Evolutionary conservation across 2,888 invertebrate species (phyloP).

Genomic region (Mesoligia furuncula): DNA sequence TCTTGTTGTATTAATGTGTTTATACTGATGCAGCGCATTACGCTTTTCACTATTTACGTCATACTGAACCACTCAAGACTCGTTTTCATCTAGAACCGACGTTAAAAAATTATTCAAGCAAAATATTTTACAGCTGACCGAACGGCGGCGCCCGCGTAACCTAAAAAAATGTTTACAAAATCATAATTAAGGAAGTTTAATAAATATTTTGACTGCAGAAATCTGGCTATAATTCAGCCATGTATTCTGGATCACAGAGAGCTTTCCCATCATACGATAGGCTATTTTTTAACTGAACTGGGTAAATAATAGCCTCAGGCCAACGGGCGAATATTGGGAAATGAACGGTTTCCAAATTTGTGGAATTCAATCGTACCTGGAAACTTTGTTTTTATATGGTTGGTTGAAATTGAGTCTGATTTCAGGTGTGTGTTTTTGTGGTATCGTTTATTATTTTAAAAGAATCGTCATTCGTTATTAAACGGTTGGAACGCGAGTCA

Average conservation of each 20-base stretch:
- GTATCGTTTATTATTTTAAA: no score
- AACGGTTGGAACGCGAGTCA: no score
- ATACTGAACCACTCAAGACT: neutral
- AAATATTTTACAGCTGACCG: slow-evolving; percentile 19
- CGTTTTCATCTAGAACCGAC: slow-evolving; percentile 20
- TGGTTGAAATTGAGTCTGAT: slow-evolving; percentile 4
- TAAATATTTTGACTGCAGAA: slow-evolving; percentile 39
- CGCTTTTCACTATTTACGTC: slow-evolving; percentile 16
- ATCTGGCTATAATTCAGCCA: slow-evolving; percentile 37
- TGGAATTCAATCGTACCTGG: slow-evolving; percentile 24
- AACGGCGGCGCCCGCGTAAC: slow-evolving; percentile 18
- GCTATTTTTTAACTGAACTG: slow-evolving; percentile 22
- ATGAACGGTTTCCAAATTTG: slow-evolving; percentile 21
- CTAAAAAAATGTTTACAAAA: slow-evolving; percentile 31
- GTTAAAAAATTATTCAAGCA: slow-evolving; percentile 37
- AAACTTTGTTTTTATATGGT: slow-evolving; percentile 15
- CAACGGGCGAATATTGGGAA: slow-evolving; percentile 28
- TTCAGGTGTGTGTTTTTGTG: slow-evolving; percentile 1
- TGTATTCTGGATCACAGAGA: slow-evolving; percentile 16
- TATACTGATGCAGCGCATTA: neutral
- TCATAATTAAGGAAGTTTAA: slow-evolving; percentile 13
- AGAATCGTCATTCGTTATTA: no score
- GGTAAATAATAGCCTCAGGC: slow-evolving; percentile 38
- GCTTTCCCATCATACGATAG: slow-evolving; percentile 28
- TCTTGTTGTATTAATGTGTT: neutral